Conservation (phyloP, 2,888 invertebrate species). For the Ephialtes manifestator region DNA sequence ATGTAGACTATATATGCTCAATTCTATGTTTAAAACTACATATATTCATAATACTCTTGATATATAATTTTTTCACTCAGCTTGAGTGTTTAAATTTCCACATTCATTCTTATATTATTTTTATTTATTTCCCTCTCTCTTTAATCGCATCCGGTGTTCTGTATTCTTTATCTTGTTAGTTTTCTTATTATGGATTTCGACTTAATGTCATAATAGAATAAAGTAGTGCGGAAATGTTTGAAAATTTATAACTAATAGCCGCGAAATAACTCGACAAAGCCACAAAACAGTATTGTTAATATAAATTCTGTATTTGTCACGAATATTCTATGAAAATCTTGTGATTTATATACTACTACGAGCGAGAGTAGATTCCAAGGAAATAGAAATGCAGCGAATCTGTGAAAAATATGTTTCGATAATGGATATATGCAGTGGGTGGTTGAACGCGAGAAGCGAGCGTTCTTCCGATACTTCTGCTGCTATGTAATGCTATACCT, state of each 20-base stretch:
- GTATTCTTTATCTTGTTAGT: no score
- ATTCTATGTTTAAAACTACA: no score
- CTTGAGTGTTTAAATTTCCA: no score
- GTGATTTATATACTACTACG: background rate
- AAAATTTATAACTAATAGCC: background rate
- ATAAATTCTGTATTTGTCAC: background rate
- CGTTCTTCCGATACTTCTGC: conserved; percentile 17
- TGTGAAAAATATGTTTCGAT: conserved; percentile 33
- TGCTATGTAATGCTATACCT: background rate
- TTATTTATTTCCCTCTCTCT: no score
- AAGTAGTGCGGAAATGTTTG: background rate
- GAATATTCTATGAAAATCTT: background rate
- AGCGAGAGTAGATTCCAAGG: background rate
- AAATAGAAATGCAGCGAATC: background rate
- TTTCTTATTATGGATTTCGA: no score
- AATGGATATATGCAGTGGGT: conserved; percentile 14
- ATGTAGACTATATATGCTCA: no score
- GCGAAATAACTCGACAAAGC: background rate
- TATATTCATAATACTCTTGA: no score
- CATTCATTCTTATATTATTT: no score
- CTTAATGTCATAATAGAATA: background rate
- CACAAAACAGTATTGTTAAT: background rate
- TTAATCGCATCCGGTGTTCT: no score
- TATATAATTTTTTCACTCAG: no score
- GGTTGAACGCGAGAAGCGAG: conserved; percentile 6